Conservation (phyloP, 2,797 vertebrate species). For the Labroides dimidiatus region DNA sequence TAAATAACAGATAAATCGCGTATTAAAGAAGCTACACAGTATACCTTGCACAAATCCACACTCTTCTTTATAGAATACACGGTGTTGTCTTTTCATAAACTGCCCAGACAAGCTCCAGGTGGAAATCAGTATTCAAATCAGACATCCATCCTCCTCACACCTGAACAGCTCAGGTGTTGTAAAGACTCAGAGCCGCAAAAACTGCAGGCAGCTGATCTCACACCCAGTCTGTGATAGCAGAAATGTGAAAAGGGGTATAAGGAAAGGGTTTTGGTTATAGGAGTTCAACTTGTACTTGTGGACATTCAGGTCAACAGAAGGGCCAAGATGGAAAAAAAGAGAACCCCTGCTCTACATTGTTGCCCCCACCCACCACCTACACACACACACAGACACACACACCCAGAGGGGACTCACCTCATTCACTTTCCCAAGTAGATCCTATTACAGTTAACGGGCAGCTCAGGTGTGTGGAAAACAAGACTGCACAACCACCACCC, state of each 20-base stretch:
- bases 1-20: conserved; percentile 2
- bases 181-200: not conserved
- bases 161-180: not conserved
- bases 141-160: not conserved
- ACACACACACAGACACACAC: conserved; percentile 12
- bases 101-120: conserved; percentile 1
- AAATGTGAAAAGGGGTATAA: too few species aligned
- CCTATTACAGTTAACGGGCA: conserved; percentile 69
- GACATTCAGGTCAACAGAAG: conserved; percentile 30
- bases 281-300: not conserved
- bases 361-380: conserved; percentile 11
- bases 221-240: too few species aligned
- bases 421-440: conserved; percentile 84
- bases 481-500: conserved; percentile 29
- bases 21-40: not conserved
- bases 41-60: not conserved
- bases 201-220: not conserved
- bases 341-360: conserved; percentile 23
- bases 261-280: too few species aligned
- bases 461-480: conserved; percentile 73
- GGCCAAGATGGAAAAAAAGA: conserved; percentile 30
- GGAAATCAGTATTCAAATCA: conserved; percentile 30
- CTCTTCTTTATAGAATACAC: not conserved
- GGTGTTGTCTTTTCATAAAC: not conserved
- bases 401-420: conserved; percentile 47